Percentiles rank a stretch among this genome's conserved stretches.
These are phyloP conservation scores for Zapus hudsonius DNA, from an alignment of 2,113 vertebrate genomes.

Conservation along the genomic window DNA sequence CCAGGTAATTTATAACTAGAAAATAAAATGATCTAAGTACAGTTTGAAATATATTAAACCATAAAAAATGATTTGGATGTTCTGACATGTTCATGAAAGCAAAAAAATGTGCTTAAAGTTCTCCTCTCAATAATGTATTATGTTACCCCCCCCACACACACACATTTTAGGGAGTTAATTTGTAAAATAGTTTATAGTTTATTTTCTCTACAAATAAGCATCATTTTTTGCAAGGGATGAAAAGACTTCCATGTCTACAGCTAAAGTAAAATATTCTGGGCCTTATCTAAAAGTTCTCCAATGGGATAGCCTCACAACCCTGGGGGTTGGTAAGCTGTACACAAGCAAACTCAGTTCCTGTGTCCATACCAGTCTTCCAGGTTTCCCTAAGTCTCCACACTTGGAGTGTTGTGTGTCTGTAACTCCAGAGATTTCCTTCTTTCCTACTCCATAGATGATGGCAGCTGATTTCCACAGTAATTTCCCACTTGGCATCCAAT, in stretches of 20 bases:
- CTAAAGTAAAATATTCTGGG: background rate
- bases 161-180: too few species aligned
- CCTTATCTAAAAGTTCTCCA: background rate
- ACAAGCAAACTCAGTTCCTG: background rate
- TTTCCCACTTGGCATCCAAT: background rate
- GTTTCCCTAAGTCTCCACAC: background rate
- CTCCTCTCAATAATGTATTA: too few species aligned
- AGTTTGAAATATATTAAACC: background rate
- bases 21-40: background rate
- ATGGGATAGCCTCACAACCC: background rate
- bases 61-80: background rate
- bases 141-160: too few species aligned
- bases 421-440: background rate
- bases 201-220: background rate
- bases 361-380: background rate
- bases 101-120: background rate
- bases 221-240: background rate
- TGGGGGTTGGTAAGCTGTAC: background rate
- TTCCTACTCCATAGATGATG: background rate
- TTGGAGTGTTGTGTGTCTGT: background rate
- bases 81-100: background rate
- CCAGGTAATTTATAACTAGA: background rate
- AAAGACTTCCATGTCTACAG: background rate
- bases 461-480: background rate
- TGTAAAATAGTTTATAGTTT: background rate